Conservation (phyloP, 2,113 vertebrate species). For the Chaetodon auriga region DNA sequence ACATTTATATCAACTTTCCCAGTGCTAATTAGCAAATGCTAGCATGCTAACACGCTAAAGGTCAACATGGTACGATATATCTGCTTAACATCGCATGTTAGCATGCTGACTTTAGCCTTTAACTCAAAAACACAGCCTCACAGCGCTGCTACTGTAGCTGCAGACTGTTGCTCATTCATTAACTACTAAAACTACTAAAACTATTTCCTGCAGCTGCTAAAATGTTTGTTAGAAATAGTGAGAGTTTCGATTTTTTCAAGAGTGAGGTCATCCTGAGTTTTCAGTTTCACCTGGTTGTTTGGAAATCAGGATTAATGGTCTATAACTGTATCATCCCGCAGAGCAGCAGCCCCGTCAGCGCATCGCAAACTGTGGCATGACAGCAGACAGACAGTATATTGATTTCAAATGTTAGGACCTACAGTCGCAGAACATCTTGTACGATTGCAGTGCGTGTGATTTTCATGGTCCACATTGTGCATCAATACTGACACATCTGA, state of each 20-base stretch:
- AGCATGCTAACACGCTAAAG: not conserved
- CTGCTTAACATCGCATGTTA: not conserved
- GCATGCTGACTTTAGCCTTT: not conserved
- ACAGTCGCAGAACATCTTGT: not conserved
- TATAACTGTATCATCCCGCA: not conserved
- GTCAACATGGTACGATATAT: not conserved
- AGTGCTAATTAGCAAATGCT: not conserved
- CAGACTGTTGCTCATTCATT: not conserved
- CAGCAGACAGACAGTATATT: conserved; percentile 7
- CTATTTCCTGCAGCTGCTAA: not conserved
- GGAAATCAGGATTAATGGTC: not conserved
- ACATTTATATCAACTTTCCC: not conserved
- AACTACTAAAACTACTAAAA: not conserved
- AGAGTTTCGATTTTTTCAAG: not conserved
- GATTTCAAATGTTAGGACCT: conserved; percentile 25
- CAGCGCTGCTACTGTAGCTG: no score
- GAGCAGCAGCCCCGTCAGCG: not conserved
- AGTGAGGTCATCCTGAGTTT: not conserved
- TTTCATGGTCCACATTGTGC: not conserved
- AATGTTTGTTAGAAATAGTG: not conserved
- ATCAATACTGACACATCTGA: conserved; percentile 8
- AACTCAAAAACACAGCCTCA: not conserved
- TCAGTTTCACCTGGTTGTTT: not conserved
- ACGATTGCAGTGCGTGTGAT: not conserved
- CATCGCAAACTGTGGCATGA: not conserved